Evolutionary conservation across 2,888 invertebrate genomes (phyloP).

Genomic region (Congeria kusceri): DNA sequence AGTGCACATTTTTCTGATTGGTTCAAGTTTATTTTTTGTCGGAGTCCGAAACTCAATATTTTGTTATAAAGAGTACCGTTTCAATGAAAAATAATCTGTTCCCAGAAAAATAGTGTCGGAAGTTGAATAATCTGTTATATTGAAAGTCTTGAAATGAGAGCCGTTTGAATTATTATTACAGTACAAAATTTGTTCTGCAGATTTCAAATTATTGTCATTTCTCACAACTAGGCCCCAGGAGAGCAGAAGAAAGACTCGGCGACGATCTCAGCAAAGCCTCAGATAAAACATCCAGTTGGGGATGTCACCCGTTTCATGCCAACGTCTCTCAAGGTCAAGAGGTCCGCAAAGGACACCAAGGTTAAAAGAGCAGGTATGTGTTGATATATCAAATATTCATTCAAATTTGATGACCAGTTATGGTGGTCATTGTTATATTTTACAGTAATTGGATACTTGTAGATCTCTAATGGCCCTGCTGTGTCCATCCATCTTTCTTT

Average conservation of each 20-base stretch:
- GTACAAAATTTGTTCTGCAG: too few relatives aligned
- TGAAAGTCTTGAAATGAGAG: too few relatives aligned
- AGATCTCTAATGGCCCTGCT: background rate
- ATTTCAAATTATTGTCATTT: too few relatives aligned
- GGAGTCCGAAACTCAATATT: too few relatives aligned
- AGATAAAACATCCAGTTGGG: slow-evolving; percentile 89
- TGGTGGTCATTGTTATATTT: background rate
- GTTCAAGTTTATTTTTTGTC: too few relatives aligned
- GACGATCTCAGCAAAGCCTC: slow-evolving; percentile 98
- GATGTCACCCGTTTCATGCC: slow-evolving; percentile 98
- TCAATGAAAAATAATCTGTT: too few relatives aligned
- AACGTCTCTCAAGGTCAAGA: slow-evolving; percentile 95
- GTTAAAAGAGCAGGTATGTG: slow-evolving; percentile 71
- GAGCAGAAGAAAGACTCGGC: slow-evolving; percentile 86
- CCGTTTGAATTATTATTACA: too few relatives aligned
- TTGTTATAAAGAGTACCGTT: too few relatives aligned
- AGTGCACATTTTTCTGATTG: too few relatives aligned
- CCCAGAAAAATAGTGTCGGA: too few relatives aligned
- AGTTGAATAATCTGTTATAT: too few relatives aligned
- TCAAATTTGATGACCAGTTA: background rate
- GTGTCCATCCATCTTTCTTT: too few relatives aligned
- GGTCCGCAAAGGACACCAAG: slow-evolving; percentile 88
- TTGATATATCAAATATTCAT: background rate
- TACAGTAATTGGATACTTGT: background rate
- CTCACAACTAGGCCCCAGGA: slow-evolving; percentile 28